Conservation (phyloP, 23 tunicate species). For the Styela plicata region DNA sequence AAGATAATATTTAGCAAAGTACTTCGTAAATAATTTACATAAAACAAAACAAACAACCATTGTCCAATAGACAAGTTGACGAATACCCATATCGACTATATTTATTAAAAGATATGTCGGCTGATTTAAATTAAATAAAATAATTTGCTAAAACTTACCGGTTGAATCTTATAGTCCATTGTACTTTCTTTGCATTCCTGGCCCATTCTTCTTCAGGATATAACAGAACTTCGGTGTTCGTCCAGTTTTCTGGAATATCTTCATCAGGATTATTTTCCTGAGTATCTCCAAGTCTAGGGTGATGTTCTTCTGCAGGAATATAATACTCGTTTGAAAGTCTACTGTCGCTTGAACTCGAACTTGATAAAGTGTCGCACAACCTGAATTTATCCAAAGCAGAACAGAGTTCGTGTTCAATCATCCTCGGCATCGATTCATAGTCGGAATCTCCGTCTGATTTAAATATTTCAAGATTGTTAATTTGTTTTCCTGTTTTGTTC, state of each 20-base stretch:
- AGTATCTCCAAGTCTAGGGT: background rate
- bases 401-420: constrained; percentile 2
- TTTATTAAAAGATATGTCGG: no score
- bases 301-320: background rate
- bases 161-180: constrained; percentile 59
- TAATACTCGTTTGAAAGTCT: background rate
- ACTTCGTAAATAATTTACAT: no score
- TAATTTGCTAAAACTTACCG: constrained; percentile 45
- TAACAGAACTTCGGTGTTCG: constrained; percentile 30
- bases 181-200: constrained; percentile 44
- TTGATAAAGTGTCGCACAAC: constrained; percentile 12
- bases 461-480: constrained; percentile 11
- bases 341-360: background rate
- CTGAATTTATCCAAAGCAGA: constrained; percentile 8
- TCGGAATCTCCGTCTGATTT: constrained; percentile 15
- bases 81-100: no score
- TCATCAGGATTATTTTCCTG: background rate
- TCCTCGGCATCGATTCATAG: constrained; percentile 19
- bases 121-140: no score
- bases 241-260: background rate
- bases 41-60: no score
- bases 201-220: constrained; percentile 74
- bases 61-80: no score
- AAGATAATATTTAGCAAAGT: no score
- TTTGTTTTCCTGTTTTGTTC: background rate